Evolutionary conservation across 2,797 vertebrate genomes (phyloP).

Genomic region (Microctenopoma steveboyesi): DNA sequence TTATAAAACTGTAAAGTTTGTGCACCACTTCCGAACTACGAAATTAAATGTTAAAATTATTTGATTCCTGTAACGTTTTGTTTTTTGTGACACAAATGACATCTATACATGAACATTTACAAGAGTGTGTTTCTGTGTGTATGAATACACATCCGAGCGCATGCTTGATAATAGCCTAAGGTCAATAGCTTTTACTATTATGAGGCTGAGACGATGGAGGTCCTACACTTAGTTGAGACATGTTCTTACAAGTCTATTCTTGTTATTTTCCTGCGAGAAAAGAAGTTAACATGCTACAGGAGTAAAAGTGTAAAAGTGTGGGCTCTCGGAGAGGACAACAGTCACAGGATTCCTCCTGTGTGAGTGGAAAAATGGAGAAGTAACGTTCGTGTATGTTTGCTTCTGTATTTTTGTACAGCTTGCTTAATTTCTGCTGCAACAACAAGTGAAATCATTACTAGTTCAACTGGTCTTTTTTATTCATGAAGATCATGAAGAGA

Average conservation of each 20-base stretch:
- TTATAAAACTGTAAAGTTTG: constrained; percentile 47
- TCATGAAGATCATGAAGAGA: constrained; percentile 14
- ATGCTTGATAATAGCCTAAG: constrained; percentile 73
- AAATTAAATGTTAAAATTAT: constrained; percentile 64
- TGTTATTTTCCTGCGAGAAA: constrained; percentile 68
- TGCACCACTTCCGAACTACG: constrained; percentile 37
- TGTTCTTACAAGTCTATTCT: constrained; percentile 77
- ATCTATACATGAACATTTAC: not conserved
- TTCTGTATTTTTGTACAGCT: not conserved
- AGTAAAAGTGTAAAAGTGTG: constrained; percentile 38
- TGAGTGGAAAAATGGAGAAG: constrained; percentile 1
- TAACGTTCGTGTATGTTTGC: no score
- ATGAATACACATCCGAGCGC: constrained; percentile 16
- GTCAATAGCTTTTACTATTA: constrained; percentile 56
- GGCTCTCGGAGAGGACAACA: constrained; percentile 10
- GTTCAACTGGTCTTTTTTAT: constrained; percentile 19
- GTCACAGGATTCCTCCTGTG: not conserved
- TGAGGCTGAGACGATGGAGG: constrained; percentile 76
- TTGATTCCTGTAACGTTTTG: not conserved
- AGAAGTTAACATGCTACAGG: constrained; percentile 47
- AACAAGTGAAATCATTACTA: not conserved
- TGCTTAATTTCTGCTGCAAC: not conserved
- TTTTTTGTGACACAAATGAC: constrained; percentile 26
- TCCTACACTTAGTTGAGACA: constrained; percentile 72
- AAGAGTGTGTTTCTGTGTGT: constrained; percentile 2